Conservation (phyloP, 2,113 vertebrate genomes). For the Psephotus haematonotus region DNA sequence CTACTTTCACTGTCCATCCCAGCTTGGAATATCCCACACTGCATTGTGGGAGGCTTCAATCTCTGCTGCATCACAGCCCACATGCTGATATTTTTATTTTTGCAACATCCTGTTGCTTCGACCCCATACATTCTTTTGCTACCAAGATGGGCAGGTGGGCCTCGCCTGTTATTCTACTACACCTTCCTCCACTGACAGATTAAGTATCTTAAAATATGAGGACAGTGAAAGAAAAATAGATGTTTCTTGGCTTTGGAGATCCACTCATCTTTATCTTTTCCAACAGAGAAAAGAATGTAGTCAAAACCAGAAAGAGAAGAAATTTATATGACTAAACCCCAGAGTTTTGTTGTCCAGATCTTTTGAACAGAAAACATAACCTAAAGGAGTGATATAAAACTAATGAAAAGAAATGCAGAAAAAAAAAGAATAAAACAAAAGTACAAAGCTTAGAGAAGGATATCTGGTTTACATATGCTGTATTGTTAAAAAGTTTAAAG, state of each 20-base stretch:
- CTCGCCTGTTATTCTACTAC: not conserved
- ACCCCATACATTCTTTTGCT: not conserved
- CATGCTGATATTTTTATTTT: not conserved
- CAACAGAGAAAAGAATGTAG: not conserved
- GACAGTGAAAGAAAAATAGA: not conserved
- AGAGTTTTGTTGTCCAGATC: not conserved
- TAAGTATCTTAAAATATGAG: not conserved
- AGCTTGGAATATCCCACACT: not conserved
- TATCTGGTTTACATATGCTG: not conserved
- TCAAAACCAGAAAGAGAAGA: not conserved
- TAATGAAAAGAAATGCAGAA: not conserved
- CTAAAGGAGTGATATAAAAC: not conserved
- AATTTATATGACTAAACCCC: not conserved
- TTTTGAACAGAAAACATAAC: not conserved
- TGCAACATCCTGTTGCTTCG: not conserved
- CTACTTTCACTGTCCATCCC: not conserved
- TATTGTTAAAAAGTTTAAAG: not conserved
- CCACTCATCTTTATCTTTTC: not conserved
- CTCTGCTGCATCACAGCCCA: not conserved
- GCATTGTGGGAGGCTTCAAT: not conserved
- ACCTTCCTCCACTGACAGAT: not conserved
- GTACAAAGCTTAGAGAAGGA: not conserved
- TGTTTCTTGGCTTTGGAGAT: not conserved
- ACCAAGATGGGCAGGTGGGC: not conserved
- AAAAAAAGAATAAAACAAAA: not conserved